phyloP scores from a whole-genome alignment of 2,113 vertebrate species.

The Hypanus sabinus region DNA sequence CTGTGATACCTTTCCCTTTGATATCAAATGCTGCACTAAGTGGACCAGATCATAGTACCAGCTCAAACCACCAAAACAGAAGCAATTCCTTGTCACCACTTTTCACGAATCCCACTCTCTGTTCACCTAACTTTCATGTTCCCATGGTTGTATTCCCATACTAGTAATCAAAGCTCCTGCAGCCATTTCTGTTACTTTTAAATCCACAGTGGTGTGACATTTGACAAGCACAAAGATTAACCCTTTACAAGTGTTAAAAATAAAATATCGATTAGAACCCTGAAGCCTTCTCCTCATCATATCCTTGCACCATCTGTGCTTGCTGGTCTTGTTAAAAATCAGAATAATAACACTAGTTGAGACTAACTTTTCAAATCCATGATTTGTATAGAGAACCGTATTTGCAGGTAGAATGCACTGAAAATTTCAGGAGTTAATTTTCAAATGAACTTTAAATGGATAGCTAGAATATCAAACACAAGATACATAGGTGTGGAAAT shows the following conservation, averaged over 20 bases:
- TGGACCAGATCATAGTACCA: too few relatives aligned
- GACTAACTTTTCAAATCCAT: background rate
- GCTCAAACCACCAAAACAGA: too few relatives aligned
- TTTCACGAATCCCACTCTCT: too few relatives aligned
- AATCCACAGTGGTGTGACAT: too few relatives aligned
- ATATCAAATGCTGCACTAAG: too few relatives aligned
- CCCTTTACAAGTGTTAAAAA: background rate
- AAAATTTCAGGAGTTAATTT: background rate
- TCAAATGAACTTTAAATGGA: background rate
- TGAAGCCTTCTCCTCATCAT: background rate
- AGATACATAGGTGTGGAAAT: background rate
- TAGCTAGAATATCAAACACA: background rate
- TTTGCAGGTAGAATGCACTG: background rate
- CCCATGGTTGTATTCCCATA: too few relatives aligned
- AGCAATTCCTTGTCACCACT: too few relatives aligned
- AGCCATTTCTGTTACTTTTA: too few relatives aligned
- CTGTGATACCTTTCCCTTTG: too few relatives aligned
- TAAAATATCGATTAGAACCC: background rate
- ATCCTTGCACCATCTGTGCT: background rate
- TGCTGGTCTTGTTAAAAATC: background rate
- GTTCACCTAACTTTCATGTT: too few relatives aligned
- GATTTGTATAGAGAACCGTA: background rate
- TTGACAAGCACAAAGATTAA: too few relatives aligned
- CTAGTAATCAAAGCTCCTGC: too few relatives aligned
- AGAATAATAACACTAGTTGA: background rate